Conservation (phyloP, 92 coral and sea anemone genomes). For the Palythoa caribaeorum region DNA sequence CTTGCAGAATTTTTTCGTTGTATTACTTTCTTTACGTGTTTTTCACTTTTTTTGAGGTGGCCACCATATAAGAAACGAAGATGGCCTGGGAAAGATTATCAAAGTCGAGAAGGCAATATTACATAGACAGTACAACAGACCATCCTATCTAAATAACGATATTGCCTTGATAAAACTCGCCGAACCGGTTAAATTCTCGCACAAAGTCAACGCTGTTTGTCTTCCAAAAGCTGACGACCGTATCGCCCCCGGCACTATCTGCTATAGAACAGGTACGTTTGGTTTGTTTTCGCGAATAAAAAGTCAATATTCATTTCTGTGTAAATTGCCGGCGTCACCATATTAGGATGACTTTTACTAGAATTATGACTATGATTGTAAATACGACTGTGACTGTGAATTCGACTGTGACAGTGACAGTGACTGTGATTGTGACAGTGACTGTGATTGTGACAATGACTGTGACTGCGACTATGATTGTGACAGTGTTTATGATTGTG, state of each 20-base stretch:
- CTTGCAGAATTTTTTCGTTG: no score
- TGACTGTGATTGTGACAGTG: neutral
- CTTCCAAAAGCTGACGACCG: slow-evolving; percentile 52
- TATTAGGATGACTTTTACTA: neutral
- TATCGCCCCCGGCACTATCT: slow-evolving; percentile 56
- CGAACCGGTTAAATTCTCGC: slow-evolving; percentile 37
- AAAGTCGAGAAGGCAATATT: slow-evolving; percentile 19
- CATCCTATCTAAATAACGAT: slow-evolving; percentile 25
- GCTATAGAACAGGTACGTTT: slow-evolving; percentile 60
- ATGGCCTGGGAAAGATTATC: slow-evolving; percentile 37
- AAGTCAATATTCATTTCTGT: neutral
- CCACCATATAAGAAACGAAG: slow-evolving; percentile 39
- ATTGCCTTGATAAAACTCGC: slow-evolving; percentile 57
- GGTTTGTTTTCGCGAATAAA: neutral
- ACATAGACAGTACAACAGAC: slow-evolving; percentile 42
- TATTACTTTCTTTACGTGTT: no score
- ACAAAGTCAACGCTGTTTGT: slow-evolving; percentile 50
- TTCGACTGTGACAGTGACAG: neutral
- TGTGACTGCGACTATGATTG: neutral
- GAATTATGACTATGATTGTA: neutral
- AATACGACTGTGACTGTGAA: neutral
- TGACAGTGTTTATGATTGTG: neutral
- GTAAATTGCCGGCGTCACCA: neutral
- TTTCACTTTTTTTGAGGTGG: slow-evolving; percentile 8
- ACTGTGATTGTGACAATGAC: neutral